Conservation (phyloP, 2,888 invertebrate genomes). For the Macroteleia sp. region DNA sequence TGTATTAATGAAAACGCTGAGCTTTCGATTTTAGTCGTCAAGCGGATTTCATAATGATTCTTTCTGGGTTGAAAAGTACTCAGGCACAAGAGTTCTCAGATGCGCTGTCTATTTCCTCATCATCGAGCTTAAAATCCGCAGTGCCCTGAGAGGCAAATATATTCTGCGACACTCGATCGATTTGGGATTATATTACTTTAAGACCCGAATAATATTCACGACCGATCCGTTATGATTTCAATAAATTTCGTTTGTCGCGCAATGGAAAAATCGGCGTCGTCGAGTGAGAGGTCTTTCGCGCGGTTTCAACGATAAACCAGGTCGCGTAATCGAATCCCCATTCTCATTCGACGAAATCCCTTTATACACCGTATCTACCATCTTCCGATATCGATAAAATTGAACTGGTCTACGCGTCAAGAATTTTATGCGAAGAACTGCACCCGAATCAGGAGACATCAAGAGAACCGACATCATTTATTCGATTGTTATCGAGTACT, state of each 20-base stretch:
- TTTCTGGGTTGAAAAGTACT: conserved; percentile 25
- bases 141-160: conserved; percentile 72
- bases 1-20: conserved; percentile 31
- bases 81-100: conserved; percentile 57
- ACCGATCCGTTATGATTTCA: conserved; percentile 79
- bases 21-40: conserved; percentile 22
- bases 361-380: conserved; percentile 52
- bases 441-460: conserved; percentile 31
- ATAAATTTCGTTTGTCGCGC: conserved; percentile 72
- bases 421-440: conserved; percentile 42
- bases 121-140: conserved; percentile 59
- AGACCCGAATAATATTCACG: conserved; percentile 82
- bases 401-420: conserved; percentile 52
- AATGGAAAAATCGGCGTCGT: conserved; percentile 75
- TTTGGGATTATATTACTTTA: conserved; percentile 81
- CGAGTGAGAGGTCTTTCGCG: conserved; percentile 61
- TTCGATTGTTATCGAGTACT: conserved; percentile 41
- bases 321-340: conserved; percentile 71
- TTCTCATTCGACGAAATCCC: conserved; percentile 59
- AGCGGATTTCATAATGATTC: conserved; percentile 38
- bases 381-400: conserved; percentile 59
- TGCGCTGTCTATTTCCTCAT: conserved; percentile 67
- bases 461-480: conserved; percentile 36
- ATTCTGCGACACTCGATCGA: conserved; percentile 79
- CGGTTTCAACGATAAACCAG: conserved; percentile 68